Conservation (phyloP, 2,113 vertebrate genomes). For the Heptranchias perlo region DNA sequence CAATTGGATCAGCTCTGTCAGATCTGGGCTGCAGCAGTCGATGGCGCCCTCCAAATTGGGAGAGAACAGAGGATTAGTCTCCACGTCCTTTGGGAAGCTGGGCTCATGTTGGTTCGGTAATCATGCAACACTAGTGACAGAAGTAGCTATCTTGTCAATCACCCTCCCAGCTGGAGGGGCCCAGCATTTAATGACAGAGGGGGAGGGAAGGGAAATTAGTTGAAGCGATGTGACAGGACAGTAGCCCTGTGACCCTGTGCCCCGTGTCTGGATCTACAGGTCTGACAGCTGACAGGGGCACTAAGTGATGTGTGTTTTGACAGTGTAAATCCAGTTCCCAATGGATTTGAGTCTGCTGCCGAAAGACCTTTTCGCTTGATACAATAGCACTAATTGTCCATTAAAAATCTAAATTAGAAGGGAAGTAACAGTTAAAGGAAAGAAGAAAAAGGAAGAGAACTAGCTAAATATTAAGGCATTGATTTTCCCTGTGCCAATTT, state of each 20-base stretch:
- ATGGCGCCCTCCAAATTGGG: not conserved
- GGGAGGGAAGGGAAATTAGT: not conserved
- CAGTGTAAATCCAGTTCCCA: not conserved
- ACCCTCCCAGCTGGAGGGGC: not conserved
- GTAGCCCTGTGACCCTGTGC: too few species aligned
- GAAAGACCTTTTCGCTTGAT: not conserved
- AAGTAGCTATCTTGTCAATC: not conserved
- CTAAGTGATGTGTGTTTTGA: not conserved
- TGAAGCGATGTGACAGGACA: not conserved
- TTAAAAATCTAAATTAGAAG: fast-evolving
- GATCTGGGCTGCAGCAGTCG: not conserved
- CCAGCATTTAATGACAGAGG: not conserved
- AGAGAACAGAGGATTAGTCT: not conserved
- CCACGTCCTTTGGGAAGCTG: not conserved
- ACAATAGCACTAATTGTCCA: not conserved
- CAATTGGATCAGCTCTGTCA: not conserved
- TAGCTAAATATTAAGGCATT: too few species aligned
- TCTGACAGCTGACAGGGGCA: conserved; percentile 20
- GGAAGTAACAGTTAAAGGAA: fast-evolving
- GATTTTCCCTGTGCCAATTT: not conserved
- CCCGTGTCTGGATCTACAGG: not conserved
- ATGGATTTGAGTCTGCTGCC: not conserved
- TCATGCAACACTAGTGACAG: not conserved
- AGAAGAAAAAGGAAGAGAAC: not conserved
- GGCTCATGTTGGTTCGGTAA: not conserved